These are phyloP conservation scores for Xenops minutus DNA, from an alignment of 2,797 vertebrate species.

Conservation along the genomic window DNA sequence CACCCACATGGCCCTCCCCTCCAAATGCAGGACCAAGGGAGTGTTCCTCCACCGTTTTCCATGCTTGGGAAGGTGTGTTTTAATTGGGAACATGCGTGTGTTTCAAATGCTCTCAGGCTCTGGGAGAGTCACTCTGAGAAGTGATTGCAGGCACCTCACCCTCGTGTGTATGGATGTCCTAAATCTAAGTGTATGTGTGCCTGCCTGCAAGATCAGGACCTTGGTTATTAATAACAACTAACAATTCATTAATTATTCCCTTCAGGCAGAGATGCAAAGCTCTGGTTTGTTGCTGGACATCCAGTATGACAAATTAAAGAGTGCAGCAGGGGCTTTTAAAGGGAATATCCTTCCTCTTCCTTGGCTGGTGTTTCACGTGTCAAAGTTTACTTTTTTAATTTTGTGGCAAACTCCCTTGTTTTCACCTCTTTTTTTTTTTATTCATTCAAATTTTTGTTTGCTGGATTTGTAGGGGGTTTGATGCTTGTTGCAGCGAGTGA, in stretches of 20 bases:
- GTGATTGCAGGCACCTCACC: neutral
- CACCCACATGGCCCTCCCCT: rapidly evolving
- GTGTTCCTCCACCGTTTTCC: neutral
- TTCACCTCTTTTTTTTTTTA: rapidly evolving
- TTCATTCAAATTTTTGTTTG: neutral
- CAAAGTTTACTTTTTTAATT: neutral
- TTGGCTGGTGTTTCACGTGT: neutral
- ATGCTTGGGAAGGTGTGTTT: neutral
- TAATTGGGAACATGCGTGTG: neutral
- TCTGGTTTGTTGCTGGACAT: slow-evolving; percentile 3
- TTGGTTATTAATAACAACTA: slow-evolving; percentile 47
- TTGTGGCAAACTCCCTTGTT: neutral
- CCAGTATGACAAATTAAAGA: neutral
- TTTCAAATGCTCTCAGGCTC: neutral
- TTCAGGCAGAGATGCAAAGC: slow-evolving; percentile 22
- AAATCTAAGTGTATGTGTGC: neutral
- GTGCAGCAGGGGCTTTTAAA: neutral
- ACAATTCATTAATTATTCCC: slow-evolving; percentile 61
- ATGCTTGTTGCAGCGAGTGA: neutral
- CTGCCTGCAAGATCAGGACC: slow-evolving; percentile 14
- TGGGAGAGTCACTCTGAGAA: neutral
- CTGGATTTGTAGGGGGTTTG: neutral
- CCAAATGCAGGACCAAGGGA: neutral
- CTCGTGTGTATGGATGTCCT: rapidly evolving
- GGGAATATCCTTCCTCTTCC: neutral